A percentile compares a stretch with the other conserved stretches of the same genome.
Evolutionary conservation across 1,140 invertebrate genomes (phyloP).

Genomic region (Sogatella furcifera): DNA sequence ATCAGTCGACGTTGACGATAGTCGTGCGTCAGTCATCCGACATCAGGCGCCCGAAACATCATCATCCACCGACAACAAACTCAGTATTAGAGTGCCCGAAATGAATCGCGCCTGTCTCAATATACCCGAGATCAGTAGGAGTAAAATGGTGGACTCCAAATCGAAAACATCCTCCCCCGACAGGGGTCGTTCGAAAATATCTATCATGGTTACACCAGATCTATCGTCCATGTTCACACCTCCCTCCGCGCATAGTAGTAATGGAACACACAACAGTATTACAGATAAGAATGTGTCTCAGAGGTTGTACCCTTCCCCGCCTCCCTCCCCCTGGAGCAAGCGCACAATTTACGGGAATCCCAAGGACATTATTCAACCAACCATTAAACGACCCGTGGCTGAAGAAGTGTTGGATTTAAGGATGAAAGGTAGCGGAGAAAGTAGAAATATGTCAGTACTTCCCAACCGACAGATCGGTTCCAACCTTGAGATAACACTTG

Average conservation of each 20-base stretch:
- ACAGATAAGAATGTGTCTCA: constrained; percentile 16
- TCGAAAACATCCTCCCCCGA: constrained; percentile 3
- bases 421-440: constrained; percentile 24
- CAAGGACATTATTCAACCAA: constrained; percentile 46
- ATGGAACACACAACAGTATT: constrained; percentile 11
- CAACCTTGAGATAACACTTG: constrained; percentile 49
- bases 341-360: constrained; percentile 59
- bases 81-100: not conserved
- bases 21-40: constrained; percentile 30
- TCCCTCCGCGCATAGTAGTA: too few species aligned
- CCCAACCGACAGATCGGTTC: constrained; percentile 34
- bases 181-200: constrained; percentile 28
- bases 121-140: not conserved
- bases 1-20: constrained; percentile 18
- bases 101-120: not conserved
- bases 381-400: constrained; percentile 22
- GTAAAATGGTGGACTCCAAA: not conserved
- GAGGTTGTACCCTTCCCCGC: constrained; percentile 12
- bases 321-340: constrained; percentile 14
- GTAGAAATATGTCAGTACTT: constrained; percentile 7
- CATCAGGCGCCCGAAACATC: not conserved
- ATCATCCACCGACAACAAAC: not conserved
- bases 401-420: constrained; percentile 29
- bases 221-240: constrained; percentile 32
- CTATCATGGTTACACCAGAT: constrained; percentile 42